Percentiles rank a stretch among this genome's conserved stretches.
Evolutionary conservation across 2,888 invertebrate genomes (phyloP).

Genomic region (Amiota communis): DNA sequence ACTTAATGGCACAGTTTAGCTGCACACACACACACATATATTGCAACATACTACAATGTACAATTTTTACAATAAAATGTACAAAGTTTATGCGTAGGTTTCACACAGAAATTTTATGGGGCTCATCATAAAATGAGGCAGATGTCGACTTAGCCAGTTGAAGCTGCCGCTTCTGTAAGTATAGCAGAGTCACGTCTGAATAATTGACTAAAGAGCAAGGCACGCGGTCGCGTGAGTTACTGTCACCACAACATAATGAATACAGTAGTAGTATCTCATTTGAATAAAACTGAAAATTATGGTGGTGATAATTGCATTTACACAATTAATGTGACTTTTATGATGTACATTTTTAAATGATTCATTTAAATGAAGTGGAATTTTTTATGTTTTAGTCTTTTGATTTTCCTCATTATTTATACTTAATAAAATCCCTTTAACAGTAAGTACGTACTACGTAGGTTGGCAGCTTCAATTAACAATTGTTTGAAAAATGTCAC

Average conservation of each 20-base stretch:
- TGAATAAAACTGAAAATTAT: conserved; percentile 22
- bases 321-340: conserved; percentile 30
- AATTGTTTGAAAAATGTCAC: too few relatives aligned
- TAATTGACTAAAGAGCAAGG: background rate
- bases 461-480: background rate
- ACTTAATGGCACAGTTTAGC: too few relatives aligned
- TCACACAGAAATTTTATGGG: conserved; percentile 12
- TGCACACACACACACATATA: too few relatives aligned
- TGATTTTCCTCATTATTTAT: background rate
- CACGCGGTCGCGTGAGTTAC: conserved; percentile 14
- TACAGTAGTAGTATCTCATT: background rate
- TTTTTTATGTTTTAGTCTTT: background rate
- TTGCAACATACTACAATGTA: too few relatives aligned
- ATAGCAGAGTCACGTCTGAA: background rate
- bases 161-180: background rate
- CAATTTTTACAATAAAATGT: too few relatives aligned
- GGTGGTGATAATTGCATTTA: conserved; percentile 30
- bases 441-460: background rate
- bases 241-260: conserved; percentile 24
- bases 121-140: conserved; percentile 31
- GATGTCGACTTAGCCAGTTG: conserved; percentile 13
- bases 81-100: conserved; percentile 24
- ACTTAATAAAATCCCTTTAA: too few relatives aligned
- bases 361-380: conserved; percentile 17
- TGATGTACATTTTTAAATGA: conserved; percentile 18